A percentile compares a stretch with the other conserved stretches of the same genome.
Conservation (phyloP, 2,113 vertebrate species). For the Ciconia stormi region DNA sequence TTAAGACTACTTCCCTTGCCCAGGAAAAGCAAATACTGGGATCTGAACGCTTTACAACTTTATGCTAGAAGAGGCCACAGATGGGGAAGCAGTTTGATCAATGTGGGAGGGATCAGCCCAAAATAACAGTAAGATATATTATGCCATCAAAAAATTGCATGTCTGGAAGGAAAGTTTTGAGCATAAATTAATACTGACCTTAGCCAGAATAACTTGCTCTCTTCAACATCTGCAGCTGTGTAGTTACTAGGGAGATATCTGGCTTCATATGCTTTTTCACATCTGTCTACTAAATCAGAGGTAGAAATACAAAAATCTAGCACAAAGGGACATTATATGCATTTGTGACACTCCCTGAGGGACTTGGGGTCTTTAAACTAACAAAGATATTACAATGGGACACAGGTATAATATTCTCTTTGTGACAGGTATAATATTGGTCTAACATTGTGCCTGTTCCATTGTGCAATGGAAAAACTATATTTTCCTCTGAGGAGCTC, state of each 20-base stretch:
- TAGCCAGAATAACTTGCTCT: slow-evolving; percentile 25
- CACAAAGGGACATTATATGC: background rate
- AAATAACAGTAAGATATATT: slow-evolving; percentile 56
- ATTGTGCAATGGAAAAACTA: background rate
- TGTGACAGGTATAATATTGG: background rate
- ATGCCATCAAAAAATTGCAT: slow-evolving; percentile 44
- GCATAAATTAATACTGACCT: slow-evolving; percentile 40
- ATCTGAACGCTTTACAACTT: background rate
- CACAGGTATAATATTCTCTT: background rate
- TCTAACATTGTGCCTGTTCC: background rate
- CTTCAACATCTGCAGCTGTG: slow-evolving; percentile 65
- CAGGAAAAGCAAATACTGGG: background rate
- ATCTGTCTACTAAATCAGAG: slow-evolving; percentile 65
- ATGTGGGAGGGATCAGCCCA: slow-evolving; percentile 30
- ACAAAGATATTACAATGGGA: background rate
- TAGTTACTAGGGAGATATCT: slow-evolving; percentile 52
- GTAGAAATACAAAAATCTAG: slow-evolving; percentile 17
- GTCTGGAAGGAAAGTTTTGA: slow-evolving; percentile 50
- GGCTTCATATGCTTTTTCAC: slow-evolving; percentile 50
- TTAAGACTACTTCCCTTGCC: slow-evolving; percentile 15
- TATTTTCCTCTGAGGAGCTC: background rate
- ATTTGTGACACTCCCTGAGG: slow-evolving; percentile 50
- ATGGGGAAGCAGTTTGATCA: slow-evolving; percentile 39
- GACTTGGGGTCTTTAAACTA: background rate
- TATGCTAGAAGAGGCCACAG: slow-evolving; percentile 41